These are phyloP conservation scores for Melanotaenia nigrans DNA, from an alignment of 2,797 vertebrate species.

Conservation along the genomic window DNA sequence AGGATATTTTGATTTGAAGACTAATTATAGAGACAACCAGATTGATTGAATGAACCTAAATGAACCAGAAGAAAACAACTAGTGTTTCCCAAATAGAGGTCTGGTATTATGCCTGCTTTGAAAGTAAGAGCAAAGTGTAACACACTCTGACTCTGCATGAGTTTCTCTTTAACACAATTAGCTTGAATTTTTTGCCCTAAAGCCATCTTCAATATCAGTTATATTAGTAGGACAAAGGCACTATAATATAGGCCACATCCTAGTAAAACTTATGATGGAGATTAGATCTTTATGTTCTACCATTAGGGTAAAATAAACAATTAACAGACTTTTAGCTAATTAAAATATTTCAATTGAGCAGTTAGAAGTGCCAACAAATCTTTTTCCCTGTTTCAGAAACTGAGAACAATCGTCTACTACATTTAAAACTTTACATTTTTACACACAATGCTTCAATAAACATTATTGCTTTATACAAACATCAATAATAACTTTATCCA, in stretches of 20 bases:
- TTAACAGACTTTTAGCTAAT: neutral
- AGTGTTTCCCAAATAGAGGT: neutral
- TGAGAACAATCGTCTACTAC: no score
- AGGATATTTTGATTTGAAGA: neutral
- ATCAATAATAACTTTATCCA: no score
- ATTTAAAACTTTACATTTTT: no score
- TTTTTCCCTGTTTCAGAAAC: no score
- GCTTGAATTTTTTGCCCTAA: neutral
- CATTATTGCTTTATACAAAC: no score
- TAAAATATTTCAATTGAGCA: neutral
- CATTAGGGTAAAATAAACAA: neutral
- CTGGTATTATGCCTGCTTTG: neutral
- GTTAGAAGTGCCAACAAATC: neutral
- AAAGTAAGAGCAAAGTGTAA: neutral
- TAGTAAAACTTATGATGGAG: neutral
- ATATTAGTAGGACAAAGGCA: slow-evolving; percentile 7
- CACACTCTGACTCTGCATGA: neutral
- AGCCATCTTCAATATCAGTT: slow-evolving; percentile 6
- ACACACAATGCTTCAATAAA: no score
- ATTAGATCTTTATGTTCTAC: neutral
- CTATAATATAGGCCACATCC: neutral
- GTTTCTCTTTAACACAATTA: slow-evolving; percentile 3
- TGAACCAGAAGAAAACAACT: neutral
- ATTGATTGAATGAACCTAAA: neutral
- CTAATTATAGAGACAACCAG: neutral